phyloP scores from a whole-genome alignment of 2,797 vertebrate genomes.

The Thalassophryne amazonica region DNA sequence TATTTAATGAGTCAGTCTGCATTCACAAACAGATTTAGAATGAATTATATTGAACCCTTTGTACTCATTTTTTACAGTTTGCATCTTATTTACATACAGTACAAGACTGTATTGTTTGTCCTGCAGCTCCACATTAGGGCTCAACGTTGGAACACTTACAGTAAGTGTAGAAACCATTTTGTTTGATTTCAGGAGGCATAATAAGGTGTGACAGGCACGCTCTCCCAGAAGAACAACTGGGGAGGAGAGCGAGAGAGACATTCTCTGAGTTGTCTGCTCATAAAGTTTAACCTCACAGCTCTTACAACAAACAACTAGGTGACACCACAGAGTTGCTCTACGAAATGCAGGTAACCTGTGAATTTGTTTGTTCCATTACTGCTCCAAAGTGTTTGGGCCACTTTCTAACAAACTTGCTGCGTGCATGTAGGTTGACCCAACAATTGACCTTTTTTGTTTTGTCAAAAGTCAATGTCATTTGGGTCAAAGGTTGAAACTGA shows the following conservation, averaged over 20 bases:
- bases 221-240: conserved; percentile 28
- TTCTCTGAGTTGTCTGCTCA: conserved; percentile 20
- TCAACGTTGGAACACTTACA: conserved; percentile 4
- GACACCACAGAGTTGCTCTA: too few relatives aligned
- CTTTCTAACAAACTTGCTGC: too few relatives aligned
- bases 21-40: not conserved
- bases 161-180: conserved; percentile 38
- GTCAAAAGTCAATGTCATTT: too few relatives aligned
- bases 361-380: too few relatives aligned
- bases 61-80: too few relatives aligned
- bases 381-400: too few relatives aligned
- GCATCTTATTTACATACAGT: not conserved
- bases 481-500: too few relatives aligned
- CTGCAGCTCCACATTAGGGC: not conserved
- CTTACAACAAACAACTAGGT: conserved; percentile 38
- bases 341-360: too few relatives aligned
- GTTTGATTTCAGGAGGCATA: conserved; percentile 46
- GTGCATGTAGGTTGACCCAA: too few relatives aligned
- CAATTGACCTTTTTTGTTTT: too few relatives aligned
- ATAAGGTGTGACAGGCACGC: conserved; percentile 42
- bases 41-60: not conserved
- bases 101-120: conserved; percentile 7
- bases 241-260: conserved; percentile 17
- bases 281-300: conserved; percentile 34
- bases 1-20: too few relatives aligned